Base-by-base conservation (phyloP, 1,140 invertebrate species). In the Diabrotica virgifera region DNA sequence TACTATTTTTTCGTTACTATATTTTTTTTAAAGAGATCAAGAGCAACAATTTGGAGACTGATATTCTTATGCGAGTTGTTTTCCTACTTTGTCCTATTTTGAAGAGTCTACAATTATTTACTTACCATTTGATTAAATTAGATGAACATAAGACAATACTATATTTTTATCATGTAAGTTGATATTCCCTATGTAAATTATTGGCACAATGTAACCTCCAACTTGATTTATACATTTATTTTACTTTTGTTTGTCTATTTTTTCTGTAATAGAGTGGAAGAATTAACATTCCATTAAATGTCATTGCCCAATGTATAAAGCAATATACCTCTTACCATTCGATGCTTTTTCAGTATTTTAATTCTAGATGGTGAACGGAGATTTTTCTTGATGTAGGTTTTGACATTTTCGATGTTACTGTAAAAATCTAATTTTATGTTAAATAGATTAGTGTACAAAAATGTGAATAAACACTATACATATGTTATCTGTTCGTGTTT, bases 281-380 rank as follows among this genome's bases (percentile, higher is more conserved):
- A 52, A 10, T 55, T 55, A 61, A 73, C 72, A 73, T 73, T 73
- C 72, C 72, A 73, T 69, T 68, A 65, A 54, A 59, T 67, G 61
- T 71, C 62, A 61, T 66, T 65, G 62, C 65, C 65, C 62, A 68
- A 71, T 70, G 65, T 68, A 71, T 64, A 67, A 66, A 68, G 67
- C 62, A 70, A 72, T 72, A 69, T 64, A 71, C 65, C 64, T 58
- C 40, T 46, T 46, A 46, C 40, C 40, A 46, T 46, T 46, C 40
- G 40, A 46, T 46, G 40, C n/a, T 46, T 46, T 71, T 71, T 71
- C 72, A 73, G 72, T 73, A 73, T 73, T 73, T 67, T 69, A 68
- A 65, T 71, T 67, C 56, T 71, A 73, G 68, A 71, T 64, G 63
- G 70, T 71, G 68, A 68, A 71, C 53, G 70, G 64, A 70, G 63